Evolutionary conservation across 2,797 vertebrate genomes (phyloP), one percentile per base, ranked within the genome.

Genomic region (Tamandua tetradactyla): DNA sequence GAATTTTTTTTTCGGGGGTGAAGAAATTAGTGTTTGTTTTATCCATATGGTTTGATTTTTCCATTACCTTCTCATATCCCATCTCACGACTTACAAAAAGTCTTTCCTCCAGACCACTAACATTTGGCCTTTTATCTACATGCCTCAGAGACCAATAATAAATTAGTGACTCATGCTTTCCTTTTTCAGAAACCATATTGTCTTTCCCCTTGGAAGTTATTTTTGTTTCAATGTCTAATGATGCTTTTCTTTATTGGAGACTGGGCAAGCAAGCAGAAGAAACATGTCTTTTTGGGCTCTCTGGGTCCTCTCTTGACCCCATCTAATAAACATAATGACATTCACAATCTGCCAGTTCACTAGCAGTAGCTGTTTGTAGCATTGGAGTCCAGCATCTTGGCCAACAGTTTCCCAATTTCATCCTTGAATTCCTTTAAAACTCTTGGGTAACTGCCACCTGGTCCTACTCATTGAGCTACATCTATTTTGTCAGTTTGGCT

Each of bases 361-460:
- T 84, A 14, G 71, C 84, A n/a, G 62, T 80, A 95, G 86, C 95
- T 95, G 75, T 92, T 94, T 95, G 92, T 93, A 80, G 96, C 95
- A 92, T 96, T 95, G 97, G 96, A 92, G n/a, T 93, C 96, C 96
- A 97, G 97, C 95, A 94, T 97, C 97, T 96, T 97, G 94, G 97
- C 97, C 97, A 97, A 94, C 81, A 89, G 95, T 97, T 98, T 97
- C 96, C 95, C 93, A 87, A 96, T 98, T 98, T 98, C 97, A 98
- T 96, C 97, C 97, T 95, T 98, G 96, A 98, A 93, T 98, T 98
- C 97, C 96, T 97, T 97, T 93, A 95, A 74, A 97, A 96, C 97
- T 98, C 97, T 98, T 98, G 98, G 97, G 97, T 97, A 97, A 92
- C 95, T 96, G 97, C 98, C 98, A 98, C 98, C 98, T 98, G 97